phyloP scores from a whole-genome alignment of 1,140 invertebrate genomes.

The Aphelinus atriplicis region DNA sequence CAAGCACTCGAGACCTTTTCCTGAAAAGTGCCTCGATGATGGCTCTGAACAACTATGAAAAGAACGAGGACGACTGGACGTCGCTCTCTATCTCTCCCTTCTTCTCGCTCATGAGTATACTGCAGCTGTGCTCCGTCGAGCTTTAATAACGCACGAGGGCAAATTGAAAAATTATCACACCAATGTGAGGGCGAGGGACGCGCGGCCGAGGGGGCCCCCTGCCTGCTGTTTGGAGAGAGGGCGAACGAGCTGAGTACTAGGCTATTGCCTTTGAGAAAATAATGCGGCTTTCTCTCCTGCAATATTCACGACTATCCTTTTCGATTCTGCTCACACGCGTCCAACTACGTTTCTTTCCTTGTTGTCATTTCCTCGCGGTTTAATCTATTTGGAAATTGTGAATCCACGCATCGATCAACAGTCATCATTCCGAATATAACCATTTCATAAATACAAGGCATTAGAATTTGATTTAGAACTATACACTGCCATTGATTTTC shows the following conservation, averaged over 20 bases:
- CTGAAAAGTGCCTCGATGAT: constrained; percentile 55
- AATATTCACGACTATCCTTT: not conserved
- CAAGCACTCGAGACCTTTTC: constrained; percentile 54
- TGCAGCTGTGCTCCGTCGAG: constrained; percentile 20
- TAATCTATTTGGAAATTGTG: too few relatives aligned
- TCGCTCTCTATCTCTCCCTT: constrained; percentile 14
- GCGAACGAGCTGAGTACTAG: constrained; percentile 30
- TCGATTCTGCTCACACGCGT: not conserved
- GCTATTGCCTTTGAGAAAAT: constrained; percentile 40
- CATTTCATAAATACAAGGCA: too few relatives aligned
- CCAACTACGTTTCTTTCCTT: not conserved
- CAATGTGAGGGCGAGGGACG: constrained; percentile 47
- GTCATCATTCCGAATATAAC: too few relatives aligned
- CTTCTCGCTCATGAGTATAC: not conserved
- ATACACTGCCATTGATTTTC: too few relatives aligned
- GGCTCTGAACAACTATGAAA: constrained; percentile 3
- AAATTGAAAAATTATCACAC: constrained; percentile 68
- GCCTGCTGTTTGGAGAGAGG: constrained; percentile 59
- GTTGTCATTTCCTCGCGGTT: too few relatives aligned
- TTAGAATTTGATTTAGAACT: too few relatives aligned
- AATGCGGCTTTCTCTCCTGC: constrained; percentile 1
- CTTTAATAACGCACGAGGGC: constrained; percentile 62
- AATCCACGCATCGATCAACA: too few relatives aligned
- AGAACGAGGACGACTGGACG: not conserved
- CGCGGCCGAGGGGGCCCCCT: not conserved